Percentiles rank a stretch among this genome's conserved stretches.
phyloP scores from a whole-genome alignment of 2,113 vertebrate genomes.

The human (Homo sapiens) region DNA sequence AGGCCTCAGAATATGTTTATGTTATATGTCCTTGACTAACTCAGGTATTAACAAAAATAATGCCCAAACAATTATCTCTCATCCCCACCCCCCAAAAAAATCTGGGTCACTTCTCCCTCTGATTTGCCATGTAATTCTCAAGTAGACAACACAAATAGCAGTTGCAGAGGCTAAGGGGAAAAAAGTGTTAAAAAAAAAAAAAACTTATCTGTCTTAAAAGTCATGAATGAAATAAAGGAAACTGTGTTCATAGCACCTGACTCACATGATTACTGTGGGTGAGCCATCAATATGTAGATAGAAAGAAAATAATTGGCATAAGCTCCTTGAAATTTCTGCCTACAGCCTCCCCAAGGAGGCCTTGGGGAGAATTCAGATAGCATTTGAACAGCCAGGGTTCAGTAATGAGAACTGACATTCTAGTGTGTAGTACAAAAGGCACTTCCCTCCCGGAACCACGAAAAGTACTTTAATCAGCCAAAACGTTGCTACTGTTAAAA shows the following conservation, averaged over 20 bases:
- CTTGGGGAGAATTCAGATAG: slow-evolving; percentile 71
- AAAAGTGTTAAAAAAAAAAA: background rate
- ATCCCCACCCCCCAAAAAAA: background rate
- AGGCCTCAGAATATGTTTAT: background rate
- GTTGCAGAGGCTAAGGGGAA: background rate
- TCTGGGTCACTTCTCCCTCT: background rate
- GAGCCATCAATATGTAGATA: slow-evolving; percentile 73
- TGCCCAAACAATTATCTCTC: background rate
- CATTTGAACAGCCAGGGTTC: slow-evolving; percentile 73
- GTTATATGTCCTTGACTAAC: background rate
- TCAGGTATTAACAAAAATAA: background rate
- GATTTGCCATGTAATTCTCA: background rate
- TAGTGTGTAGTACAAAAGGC: slow-evolving; percentile 75
- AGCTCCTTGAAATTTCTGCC: slow-evolving; percentile 77
- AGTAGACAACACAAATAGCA: slow-evolving; percentile 27
- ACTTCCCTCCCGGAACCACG: slow-evolving; percentile 64
- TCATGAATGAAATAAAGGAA: slow-evolving; percentile 66
- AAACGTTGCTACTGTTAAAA: slow-evolving; percentile 65
- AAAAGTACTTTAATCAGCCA: slow-evolving; percentile 75
- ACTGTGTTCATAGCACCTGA: slow-evolving; percentile 39
- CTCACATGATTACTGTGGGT: slow-evolving; percentile 49
- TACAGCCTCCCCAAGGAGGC: slow-evolving; percentile 70
- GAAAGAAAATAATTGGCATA: slow-evolving; percentile 79
- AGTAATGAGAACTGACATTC: slow-evolving; percentile 77
- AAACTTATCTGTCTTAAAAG: slow-evolving; percentile 2